Conservation (phyloP, 2,888 invertebrate genomes). For the Aleiodes testaceus region DNA sequence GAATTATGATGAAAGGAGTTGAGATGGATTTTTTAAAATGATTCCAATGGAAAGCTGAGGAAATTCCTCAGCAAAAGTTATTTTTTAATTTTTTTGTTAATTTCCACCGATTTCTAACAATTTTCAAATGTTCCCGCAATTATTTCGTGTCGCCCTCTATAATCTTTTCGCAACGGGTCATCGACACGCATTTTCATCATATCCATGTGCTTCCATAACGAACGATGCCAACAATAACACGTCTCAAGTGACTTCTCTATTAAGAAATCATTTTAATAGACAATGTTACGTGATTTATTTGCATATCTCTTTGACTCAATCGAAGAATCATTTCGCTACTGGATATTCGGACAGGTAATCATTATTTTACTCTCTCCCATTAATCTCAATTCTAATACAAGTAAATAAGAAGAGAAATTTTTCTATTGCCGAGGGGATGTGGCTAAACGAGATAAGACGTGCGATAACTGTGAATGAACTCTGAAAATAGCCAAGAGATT, state of each 20-base stretch:
- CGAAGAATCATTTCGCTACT: constrained; percentile 51
- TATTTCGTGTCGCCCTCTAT: constrained; percentile 56
- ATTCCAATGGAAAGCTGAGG: too few relatives aligned
- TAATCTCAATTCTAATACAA: background rate
- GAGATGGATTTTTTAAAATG: too few relatives aligned
- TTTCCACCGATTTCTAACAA: constrained; percentile 20
- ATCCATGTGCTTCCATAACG: constrained; percentile 24
- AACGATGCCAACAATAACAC: constrained; percentile 29
- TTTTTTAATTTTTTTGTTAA: background rate
- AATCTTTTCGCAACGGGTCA: constrained; percentile 50
- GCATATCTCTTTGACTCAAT: constrained; percentile 53
- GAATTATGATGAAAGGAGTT: too few relatives aligned
- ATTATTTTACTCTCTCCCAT: background rate
- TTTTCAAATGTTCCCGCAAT: constrained; percentile 6
- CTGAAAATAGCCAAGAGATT: background rate
- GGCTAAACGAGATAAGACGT: background rate
- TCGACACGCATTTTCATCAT: constrained; percentile 41
- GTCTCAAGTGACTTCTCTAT: constrained; percentile 5
- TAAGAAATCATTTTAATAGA: constrained; percentile 9
- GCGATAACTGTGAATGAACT: background rate
- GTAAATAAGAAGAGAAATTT: background rate
- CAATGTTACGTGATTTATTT: constrained; percentile 61
- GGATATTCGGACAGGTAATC: constrained; percentile 55
- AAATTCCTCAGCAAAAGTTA: too few relatives aligned
- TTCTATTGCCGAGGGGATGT: too few relatives aligned